Conservation (phyloP, 2,888 invertebrate species). For the Micoletzkya japonica region DNA sequence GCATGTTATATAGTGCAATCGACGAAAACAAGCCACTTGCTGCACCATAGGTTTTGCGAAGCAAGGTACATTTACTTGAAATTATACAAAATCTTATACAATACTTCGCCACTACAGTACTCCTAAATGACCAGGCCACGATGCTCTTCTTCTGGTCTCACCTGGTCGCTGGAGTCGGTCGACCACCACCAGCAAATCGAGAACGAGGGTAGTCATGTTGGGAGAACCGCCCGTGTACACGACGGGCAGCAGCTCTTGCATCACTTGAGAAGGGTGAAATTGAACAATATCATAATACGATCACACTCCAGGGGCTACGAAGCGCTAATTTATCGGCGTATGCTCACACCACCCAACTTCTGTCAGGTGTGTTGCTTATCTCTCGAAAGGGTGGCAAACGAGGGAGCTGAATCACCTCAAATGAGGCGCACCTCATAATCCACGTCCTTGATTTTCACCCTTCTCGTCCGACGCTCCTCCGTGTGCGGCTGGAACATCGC, state of each 20-base stretch:
- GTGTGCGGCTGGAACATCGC: conserved; percentile 60
- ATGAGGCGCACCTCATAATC: conserved; percentile 53
- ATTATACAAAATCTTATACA: no score
- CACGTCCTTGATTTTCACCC: conserved; percentile 43
- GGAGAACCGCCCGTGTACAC: conserved; percentile 58
- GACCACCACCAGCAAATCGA: conserved; percentile 59
- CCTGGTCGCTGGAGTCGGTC: conserved; percentile 61
- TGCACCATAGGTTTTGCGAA: no score
- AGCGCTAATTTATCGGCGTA: no score
- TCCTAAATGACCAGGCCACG: no score
- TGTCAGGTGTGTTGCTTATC: not conserved
- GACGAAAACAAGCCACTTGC: no score
- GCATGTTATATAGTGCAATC: no score
- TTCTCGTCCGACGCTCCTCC: conserved; percentile 44
- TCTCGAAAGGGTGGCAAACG: not conserved
- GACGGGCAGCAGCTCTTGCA: conserved; percentile 53
- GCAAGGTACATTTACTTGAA: no score
- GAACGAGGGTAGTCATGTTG: conserved; percentile 45
- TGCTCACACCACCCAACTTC: not conserved
- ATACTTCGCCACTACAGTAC: no score
- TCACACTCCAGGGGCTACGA: no score
- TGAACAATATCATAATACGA: not conserved
- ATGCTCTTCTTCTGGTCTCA: no score
- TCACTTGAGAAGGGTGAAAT: conserved; percentile 37
- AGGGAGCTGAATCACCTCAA: not conserved